Conservation (phyloP, 2,797 vertebrate species). For the Kryptolebias ocellatus region DNA sequence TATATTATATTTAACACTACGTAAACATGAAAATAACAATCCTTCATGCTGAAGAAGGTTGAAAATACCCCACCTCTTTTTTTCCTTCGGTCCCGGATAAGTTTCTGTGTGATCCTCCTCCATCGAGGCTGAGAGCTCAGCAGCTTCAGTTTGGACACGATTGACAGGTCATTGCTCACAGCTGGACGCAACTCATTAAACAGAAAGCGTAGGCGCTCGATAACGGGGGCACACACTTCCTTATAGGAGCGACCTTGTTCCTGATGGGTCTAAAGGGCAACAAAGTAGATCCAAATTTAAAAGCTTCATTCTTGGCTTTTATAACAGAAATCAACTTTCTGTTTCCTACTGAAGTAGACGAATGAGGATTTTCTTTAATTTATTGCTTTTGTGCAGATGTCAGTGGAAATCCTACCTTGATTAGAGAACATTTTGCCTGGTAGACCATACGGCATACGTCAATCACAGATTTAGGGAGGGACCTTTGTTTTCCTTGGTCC, state of each 20-base stretch:
- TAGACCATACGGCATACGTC: constrained; percentile 98
- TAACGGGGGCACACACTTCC: constrained; percentile 97
- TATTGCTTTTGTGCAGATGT: neutral
- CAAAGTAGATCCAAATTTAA: neutral
- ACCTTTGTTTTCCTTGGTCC: constrained; percentile 94
- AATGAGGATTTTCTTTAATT: neutral
- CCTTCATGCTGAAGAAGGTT: neutral
- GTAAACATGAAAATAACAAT: neutral
- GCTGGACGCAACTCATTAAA: constrained; percentile 97
- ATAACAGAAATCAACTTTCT: neutral
- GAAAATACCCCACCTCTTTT: constrained; percentile 84
- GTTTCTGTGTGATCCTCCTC: constrained; percentile 92
- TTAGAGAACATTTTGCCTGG: constrained; percentile 98
- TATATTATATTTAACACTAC: neutral
- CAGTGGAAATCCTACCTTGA: constrained; percentile 85
- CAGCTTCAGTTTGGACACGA: constrained; percentile 94
- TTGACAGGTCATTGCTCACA: constrained; percentile 94
- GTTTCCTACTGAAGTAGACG: neutral
- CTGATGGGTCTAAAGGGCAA: constrained; percentile 89
- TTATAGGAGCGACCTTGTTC: constrained; percentile 99
- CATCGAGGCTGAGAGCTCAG: constrained; percentile 95
- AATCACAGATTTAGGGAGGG: constrained; percentile 94
- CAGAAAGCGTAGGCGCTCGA: constrained; percentile 94
- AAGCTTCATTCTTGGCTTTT: neutral
- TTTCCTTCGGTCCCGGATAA: constrained; percentile 94